phyloP scores from a whole-genome alignment of 2,113 vertebrate genomes.

The Thalassarche chlororhynchos region DNA sequence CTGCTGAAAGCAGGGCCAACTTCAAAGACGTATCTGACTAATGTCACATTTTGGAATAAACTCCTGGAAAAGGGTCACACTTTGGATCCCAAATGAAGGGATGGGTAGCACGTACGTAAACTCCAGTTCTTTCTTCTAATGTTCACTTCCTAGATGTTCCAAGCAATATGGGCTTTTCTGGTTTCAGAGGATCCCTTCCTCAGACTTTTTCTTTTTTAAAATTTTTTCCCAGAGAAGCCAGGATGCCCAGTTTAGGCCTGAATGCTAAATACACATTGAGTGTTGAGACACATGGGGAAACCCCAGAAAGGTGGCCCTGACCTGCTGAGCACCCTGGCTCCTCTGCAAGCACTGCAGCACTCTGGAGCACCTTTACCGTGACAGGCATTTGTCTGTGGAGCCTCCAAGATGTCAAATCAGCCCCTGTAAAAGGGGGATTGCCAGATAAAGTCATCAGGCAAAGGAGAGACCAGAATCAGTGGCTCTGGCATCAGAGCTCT shows the following conservation, averaged over 20 bases:
- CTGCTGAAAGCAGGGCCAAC: not conserved
- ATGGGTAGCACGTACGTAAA: accelerated
- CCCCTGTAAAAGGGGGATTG: not conserved
- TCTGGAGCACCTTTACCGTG: not conserved
- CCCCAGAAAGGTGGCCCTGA: not conserved
- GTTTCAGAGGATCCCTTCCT: not conserved
- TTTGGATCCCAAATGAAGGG: not conserved
- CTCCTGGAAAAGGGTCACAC: not conserved
- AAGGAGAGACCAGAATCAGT: not conserved
- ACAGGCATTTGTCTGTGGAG: not conserved
- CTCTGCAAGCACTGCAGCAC: not conserved
- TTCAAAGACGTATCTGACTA: not conserved
- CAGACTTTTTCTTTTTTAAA: not conserved
- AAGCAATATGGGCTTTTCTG: not conserved
- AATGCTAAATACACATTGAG: not conserved
- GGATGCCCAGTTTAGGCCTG: not conserved
- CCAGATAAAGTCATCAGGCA: not conserved
- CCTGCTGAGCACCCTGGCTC: not conserved
- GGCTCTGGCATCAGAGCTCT: not conserved
- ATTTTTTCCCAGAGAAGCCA: not conserved
- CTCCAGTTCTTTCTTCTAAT: not conserved
- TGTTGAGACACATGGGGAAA: not conserved
- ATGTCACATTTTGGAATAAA: not conserved
- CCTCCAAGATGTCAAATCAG: not conserved
- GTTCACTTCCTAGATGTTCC: not conserved